Percentiles rank a stretch among this genome's conserved stretches.
These are phyloP conservation scores for Cheilosia vulpina DNA, from an alignment of 2,888 invertebrate species.

Conservation along the genomic window DNA sequence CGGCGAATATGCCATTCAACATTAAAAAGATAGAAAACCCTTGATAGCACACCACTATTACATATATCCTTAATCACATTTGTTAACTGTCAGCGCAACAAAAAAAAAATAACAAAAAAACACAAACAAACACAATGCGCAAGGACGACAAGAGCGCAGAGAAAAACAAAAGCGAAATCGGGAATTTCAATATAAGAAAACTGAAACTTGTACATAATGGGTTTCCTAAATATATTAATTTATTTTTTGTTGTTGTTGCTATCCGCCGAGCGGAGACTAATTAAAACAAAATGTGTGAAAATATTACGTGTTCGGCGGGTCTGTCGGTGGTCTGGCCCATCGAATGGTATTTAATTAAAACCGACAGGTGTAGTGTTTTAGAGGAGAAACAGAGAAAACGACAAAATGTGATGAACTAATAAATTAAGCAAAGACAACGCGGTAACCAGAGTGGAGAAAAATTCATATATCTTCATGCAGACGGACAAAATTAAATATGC, in stretches of 20 bases:
- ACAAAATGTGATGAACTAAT: conserved; percentile 42
- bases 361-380: conserved; percentile 60
- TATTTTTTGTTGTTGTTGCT: conserved; percentile 1
- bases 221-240: conserved; percentile 35
- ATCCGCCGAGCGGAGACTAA: conserved; percentile 23
- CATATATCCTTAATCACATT: conserved; percentile 70
- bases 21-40: conserved; percentile 65
- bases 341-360: conserved; percentile 68
- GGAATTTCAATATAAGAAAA: conserved; percentile 26
- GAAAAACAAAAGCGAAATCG: conserved; percentile 9
- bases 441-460: neutral
- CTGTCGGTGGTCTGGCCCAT: conserved; percentile 58
- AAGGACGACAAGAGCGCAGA: conserved; percentile 1
- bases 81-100: conserved; percentile 65
- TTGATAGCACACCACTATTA: conserved; percentile 43
- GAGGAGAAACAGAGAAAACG: conserved; percentile 8
- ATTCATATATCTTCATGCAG: neutral
- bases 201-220: conserved; percentile 1
- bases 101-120: conserved; percentile 39
- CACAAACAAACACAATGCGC: neutral
- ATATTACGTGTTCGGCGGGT: conserved; percentile 40
- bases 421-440: conserved; percentile 36
- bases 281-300: conserved; percentile 72
- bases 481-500: conserved; percentile 26
- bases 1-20: conserved; percentile 64